Evolutionary conservation across 2,113 vertebrate genomes (phyloP).

Genomic region (Odobenus rosmarus): DNA sequence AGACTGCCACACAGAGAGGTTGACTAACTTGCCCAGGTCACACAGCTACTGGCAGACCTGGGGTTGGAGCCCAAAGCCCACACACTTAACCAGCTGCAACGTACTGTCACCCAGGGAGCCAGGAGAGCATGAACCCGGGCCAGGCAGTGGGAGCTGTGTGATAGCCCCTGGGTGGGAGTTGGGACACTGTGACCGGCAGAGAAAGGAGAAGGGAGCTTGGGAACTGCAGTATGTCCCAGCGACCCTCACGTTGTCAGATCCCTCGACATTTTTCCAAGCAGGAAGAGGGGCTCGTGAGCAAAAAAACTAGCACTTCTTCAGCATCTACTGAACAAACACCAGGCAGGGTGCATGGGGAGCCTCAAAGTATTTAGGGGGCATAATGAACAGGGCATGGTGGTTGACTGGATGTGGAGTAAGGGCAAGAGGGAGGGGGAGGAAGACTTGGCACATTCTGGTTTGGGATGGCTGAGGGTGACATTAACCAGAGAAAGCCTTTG

Average conservation of each 20-base stretch:
- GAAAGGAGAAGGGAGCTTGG: background rate
- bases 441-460: background rate
- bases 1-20: background rate
- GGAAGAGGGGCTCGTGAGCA: background rate
- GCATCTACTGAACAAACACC: background rate
- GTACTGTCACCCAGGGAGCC: background rate
- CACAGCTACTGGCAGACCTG: background rate
- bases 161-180: background rate
- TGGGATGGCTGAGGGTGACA: background rate
- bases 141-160: background rate
- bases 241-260: background rate
- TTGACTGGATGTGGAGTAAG: background rate
- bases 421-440: background rate
- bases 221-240: background rate
- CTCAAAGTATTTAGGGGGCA: background rate
- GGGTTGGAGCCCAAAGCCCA: background rate
- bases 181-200: background rate
- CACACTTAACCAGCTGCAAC: background rate
- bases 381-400: fast-evolving
- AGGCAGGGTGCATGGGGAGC: background rate
- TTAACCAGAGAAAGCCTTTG: background rate
- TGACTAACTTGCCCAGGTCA: background rate
- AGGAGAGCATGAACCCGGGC: background rate
- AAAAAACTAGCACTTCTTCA: background rate
- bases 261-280: background rate